Conservation (phyloP, 1,140 invertebrate species). For the Panonychus citri region DNA sequence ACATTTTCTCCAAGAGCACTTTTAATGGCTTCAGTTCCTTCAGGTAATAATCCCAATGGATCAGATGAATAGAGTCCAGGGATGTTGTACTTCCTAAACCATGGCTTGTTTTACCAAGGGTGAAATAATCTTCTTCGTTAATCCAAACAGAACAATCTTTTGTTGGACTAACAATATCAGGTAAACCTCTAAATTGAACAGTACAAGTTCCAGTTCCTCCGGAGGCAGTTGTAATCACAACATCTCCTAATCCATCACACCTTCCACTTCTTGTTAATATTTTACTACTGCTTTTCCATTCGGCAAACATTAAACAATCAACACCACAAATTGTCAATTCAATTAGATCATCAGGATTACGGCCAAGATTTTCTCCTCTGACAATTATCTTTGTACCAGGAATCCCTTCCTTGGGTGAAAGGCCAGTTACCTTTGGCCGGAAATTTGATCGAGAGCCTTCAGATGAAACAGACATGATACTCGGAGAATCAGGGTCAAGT, state of each 20-base stretch:
- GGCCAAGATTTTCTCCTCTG: slow-evolving; percentile 82
- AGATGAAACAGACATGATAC: too few relatives aligned
- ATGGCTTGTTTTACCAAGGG: slow-evolving; percentile 45
- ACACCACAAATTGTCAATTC: slow-evolving; percentile 82
- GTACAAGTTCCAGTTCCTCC: slow-evolving; percentile 82
- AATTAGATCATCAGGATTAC: slow-evolving; percentile 54
- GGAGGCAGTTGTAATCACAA: slow-evolving; percentile 67
- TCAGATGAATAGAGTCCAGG: slow-evolving; percentile 74
- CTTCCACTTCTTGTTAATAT: slow-evolving; percentile 82
- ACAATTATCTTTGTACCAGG: slow-evolving; percentile 87
- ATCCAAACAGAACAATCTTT: slow-evolving; percentile 99
- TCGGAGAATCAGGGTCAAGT: too few relatives aligned
- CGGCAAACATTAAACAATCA: slow-evolving; percentile 77
- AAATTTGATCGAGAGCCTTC: not conserved
- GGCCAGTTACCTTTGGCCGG: slow-evolving; percentile 52
- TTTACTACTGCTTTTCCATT: slow-evolving; percentile 95
- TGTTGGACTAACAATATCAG: slow-evolving; percentile 48
- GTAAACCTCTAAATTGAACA: slow-evolving; percentile 62
- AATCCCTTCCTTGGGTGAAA: slow-evolving; percentile 92
- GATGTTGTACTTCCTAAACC: slow-evolving; percentile 46
- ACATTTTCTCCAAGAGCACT: not conserved
- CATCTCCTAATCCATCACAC: slow-evolving; percentile 80
- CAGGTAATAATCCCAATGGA: slow-evolving; percentile 46
- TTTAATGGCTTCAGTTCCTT: not conserved
- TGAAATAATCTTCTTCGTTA: slow-evolving; percentile 46